Conservation (phyloP, 92 coral and sea anemone genomes). For the Plumapathes pennacea region DNA sequence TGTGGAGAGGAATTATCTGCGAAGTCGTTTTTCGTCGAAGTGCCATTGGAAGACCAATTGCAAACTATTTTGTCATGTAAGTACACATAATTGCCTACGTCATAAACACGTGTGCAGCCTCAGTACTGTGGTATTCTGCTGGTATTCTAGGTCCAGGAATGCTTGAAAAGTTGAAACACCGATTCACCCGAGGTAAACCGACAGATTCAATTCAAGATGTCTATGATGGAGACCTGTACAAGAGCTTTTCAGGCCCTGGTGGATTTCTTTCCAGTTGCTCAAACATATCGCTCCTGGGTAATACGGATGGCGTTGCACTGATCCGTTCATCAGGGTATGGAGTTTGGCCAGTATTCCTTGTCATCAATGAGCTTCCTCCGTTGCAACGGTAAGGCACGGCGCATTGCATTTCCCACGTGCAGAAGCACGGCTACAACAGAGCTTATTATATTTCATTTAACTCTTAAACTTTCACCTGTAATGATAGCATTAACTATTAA, state of each 20-base stretch:
- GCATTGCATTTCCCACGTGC: too few species aligned
- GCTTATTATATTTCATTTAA: too few species aligned
- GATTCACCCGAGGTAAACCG: slow-evolving; percentile 9
- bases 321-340: slow-evolving; percentile 20
- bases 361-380: slow-evolving; percentile 51
- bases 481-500: too few species aligned
- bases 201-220: slow-evolving; percentile 30
- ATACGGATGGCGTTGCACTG: slow-evolving; percentile 55
- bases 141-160: slow-evolving; percentile 22
- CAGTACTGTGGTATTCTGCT: background rate
- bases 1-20: slow-evolving; percentile 24
- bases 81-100: slow-evolving; percentile 1
- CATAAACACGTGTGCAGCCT: too few species aligned
- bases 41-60: slow-evolving; percentile 53
- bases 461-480: too few species aligned
- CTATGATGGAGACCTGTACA: slow-evolving; percentile 44
- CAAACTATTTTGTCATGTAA: slow-evolving; percentile 42
- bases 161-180: slow-evolving; percentile 22
- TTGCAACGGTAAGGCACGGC: slow-evolving; percentile 20
- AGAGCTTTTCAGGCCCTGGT: slow-evolving; percentile 20
- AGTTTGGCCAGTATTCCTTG: slow-evolving; percentile 44
- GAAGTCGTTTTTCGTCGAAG: slow-evolving; percentile 39
- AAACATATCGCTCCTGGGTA: slow-evolving; percentile 47
- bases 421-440: too few species aligned
- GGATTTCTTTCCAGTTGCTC: slow-evolving; percentile 27